Evolutionary conservation across 2,797 vertebrate species (phyloP).

Genomic region (Erpetoichthys calabaricus): DNA sequence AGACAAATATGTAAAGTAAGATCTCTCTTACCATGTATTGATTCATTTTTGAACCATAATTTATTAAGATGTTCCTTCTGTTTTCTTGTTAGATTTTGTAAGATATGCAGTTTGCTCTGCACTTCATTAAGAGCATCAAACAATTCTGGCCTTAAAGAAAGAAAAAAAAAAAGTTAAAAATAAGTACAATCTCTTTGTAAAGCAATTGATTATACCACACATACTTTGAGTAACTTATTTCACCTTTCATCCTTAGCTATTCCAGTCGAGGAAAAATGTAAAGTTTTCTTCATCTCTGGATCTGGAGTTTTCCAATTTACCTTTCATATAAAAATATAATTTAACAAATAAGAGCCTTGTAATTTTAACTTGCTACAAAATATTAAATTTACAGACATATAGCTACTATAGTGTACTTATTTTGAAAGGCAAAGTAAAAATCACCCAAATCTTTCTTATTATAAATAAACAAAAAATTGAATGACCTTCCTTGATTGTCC

Average conservation of each 20-base stretch:
- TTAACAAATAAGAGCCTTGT: too few relatives aligned
- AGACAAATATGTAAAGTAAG: background rate
- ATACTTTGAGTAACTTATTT: background rate
- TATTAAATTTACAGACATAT: too few relatives aligned
- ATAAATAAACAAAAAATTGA: too few relatives aligned
- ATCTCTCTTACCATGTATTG: constrained; percentile 59
- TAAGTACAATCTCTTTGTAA: background rate
- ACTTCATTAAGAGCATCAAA: constrained; percentile 71
- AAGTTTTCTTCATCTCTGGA: constrained; percentile 14
- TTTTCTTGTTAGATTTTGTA: constrained; percentile 68
- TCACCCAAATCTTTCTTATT: too few relatives aligned
- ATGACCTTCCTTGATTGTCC: too few relatives aligned
- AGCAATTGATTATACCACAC: background rate
- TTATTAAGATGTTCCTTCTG: constrained; percentile 86
- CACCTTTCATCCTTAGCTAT: constrained; percentile 42
- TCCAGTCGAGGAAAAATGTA: constrained; percentile 25
- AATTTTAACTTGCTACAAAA: too few relatives aligned
- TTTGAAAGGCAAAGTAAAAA: too few relatives aligned
- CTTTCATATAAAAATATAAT: constrained; percentile 29
- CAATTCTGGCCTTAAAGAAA: constrained; percentile 66
- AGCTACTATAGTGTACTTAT: too few relatives aligned
- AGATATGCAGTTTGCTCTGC: constrained; percentile 82
- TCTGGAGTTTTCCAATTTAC: constrained; percentile 22
- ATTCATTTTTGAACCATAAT: constrained; percentile 65
- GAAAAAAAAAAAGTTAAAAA: constrained; percentile 10